A percentile compares a stretch with the other conserved stretches of the same genome.
Conservation (phyloP, 2,113 vertebrate species). For the Albula glossodonta region DNA sequence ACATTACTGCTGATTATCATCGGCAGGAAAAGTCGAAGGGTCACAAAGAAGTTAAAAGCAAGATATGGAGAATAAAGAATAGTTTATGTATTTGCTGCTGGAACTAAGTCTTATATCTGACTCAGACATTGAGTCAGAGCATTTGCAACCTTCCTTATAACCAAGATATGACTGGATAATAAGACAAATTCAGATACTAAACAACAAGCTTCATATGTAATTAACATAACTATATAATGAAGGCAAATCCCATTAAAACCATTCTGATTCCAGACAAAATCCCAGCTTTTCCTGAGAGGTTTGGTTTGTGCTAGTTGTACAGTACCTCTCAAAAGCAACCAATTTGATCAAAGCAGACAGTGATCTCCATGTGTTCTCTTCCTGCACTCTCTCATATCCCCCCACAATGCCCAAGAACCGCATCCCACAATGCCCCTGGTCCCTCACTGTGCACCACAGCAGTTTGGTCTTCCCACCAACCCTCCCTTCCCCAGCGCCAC, state of each 20-base stretch:
- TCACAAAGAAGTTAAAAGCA: background rate
- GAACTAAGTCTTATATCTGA: no score
- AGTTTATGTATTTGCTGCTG: no score
- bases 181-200: background rate
- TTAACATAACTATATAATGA: background rate
- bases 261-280: conserved; percentile 1
- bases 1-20: background rate
- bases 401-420: background rate
- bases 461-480: background rate
- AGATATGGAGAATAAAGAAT: background rate
- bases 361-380: background rate
- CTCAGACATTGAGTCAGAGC: no score
- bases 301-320: background rate
- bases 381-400: background rate
- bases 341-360: no score
- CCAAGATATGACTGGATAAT: background rate
- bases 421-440: background rate
- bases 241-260: background rate
- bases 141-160: background rate
- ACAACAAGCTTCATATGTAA: background rate
- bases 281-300: background rate
- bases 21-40: background rate
- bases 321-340: background rate
- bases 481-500: background rate
- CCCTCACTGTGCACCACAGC: background rate